A percentile compares a stretch with the other conserved stretches of the same genome.
Evolutionary conservation across 1,140 invertebrate genomes (phyloP).

Genomic region (Phortica variegata): DNA sequence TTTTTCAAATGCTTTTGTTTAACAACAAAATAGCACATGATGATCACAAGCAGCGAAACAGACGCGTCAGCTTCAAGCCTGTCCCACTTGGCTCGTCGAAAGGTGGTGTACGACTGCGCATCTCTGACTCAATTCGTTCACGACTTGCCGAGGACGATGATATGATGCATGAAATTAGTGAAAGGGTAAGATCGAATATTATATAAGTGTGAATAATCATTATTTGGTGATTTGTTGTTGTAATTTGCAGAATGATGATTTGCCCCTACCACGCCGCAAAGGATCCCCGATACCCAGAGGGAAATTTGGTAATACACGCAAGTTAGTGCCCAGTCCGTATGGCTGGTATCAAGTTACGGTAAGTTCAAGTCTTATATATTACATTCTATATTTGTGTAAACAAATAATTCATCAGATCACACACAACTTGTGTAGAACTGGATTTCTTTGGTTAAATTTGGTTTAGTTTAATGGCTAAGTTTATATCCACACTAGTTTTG

Average conservation of each 20-base stretch:
- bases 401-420: no score
- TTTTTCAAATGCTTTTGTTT: conserved; percentile 23
- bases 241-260: conserved; percentile 30
- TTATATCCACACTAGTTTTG: no score
- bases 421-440: no score
- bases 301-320: conserved; percentile 36
- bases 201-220: background rate
- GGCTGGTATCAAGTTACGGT: conserved; percentile 55
- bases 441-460: no score
- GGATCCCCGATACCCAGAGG: conserved; percentile 27
- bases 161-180: conserved; percentile 36
- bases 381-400: no score
- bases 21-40: conserved; percentile 27
- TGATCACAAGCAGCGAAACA: conserved; percentile 38
- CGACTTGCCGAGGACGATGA: conserved; percentile 44
- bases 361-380: conserved; percentile 16
- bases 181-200: conserved; percentile 15
- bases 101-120: conserved; percentile 29
- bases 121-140: conserved; percentile 44
- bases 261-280: conserved; percentile 28
- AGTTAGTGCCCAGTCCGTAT: conserved; percentile 33
- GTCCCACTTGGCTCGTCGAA: conserved; percentile 31
- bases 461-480: no score
- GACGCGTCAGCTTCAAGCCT: conserved; percentile 51
- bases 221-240: background rate